Conservation (phyloP, 2,888 invertebrate genomes). For the Meghimatium bilineatum region DNA sequence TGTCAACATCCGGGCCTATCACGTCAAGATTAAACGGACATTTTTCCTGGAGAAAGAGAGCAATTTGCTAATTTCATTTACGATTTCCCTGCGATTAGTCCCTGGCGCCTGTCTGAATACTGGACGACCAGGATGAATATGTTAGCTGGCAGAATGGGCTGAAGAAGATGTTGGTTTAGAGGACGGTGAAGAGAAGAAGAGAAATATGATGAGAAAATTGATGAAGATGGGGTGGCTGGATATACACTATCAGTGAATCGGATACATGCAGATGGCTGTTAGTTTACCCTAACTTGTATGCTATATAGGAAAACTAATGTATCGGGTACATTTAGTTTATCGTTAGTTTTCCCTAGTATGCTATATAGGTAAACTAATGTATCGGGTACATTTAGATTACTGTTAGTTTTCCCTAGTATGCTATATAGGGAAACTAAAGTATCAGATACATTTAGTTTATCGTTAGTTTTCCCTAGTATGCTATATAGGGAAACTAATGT, state of each 20-base stretch:
- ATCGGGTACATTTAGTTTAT: no score
- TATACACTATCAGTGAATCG: background rate
- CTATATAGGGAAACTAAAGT: no score
- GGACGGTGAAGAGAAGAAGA: background rate
- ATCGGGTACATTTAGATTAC: no score
- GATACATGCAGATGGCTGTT: no score
- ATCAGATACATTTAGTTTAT: no score
- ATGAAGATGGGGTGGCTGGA: background rate
- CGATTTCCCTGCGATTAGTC: slow-evolving; percentile 75
- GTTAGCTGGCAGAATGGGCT: slow-evolving; percentile 13
- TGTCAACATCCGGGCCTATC: slow-evolving; percentile 65
- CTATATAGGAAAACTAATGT: no score
- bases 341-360: no score
- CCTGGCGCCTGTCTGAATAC: slow-evolving; percentile 34
- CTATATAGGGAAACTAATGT: no score
- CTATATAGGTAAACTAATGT: no score
- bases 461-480: no score
- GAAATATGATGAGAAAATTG: background rate
- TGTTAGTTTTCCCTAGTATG: no score
- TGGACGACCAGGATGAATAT: slow-evolving; percentile 27
- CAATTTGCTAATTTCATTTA: slow-evolving; percentile 77
- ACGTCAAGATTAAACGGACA: slow-evolving; percentile 73
- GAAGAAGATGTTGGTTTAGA: background rate
- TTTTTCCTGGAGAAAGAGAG: slow-evolving; percentile 66
- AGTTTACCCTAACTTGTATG: no score